Evolutionary conservation across 1,140 invertebrate genomes (phyloP), one percentile per base, ranked within the genome.

Genomic region (Orussus abietinus): DNA sequence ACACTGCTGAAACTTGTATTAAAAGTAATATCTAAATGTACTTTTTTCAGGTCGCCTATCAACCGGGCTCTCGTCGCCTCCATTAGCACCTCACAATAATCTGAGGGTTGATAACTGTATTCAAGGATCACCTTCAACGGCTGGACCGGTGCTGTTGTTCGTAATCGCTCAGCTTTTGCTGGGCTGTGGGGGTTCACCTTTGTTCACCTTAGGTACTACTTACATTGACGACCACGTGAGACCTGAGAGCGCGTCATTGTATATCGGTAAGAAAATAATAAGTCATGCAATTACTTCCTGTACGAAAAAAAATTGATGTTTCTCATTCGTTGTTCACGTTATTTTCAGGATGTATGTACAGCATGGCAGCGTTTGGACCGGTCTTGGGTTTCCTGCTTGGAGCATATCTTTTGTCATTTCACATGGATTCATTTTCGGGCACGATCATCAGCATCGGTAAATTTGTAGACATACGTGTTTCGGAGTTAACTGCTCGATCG

Each of bases 301-400:
- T 12, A n/a, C 12, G 0, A 21, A 35, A 28, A 37, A 29, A 31
- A 14, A n/a, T n/a, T n/a, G 15, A 30, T 4, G 11, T 33, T 18
- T 28, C 36, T 15, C 18, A 32, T 17, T 15, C 18, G 3, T 21
- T 21, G 2, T 30, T 29, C 33, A 31, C 53, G 50, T 51, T 62
- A 53, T 62, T 79, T 78, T 39, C 66, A 85, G 88, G 88, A 53
- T 88, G 86, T 67, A 90, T 90, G 83, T 93, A 94, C 70, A 89
- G 89, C 59, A 92, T 93, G 84, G 89, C 90, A 10, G 90, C 92
- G 1, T 88, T 96, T 71, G 92, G 92, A 19, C 92, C 92, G 5
- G 92, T 94, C 3, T 75, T 93, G 3, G 92, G 92, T 31, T 96
- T 93, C 64, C 70, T 95, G 30, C 76, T 92, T 9, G 92, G 91